phyloP scores from a whole-genome alignment of 2,797 vertebrate species.

The Hypotaenidia philippensis region DNA sequence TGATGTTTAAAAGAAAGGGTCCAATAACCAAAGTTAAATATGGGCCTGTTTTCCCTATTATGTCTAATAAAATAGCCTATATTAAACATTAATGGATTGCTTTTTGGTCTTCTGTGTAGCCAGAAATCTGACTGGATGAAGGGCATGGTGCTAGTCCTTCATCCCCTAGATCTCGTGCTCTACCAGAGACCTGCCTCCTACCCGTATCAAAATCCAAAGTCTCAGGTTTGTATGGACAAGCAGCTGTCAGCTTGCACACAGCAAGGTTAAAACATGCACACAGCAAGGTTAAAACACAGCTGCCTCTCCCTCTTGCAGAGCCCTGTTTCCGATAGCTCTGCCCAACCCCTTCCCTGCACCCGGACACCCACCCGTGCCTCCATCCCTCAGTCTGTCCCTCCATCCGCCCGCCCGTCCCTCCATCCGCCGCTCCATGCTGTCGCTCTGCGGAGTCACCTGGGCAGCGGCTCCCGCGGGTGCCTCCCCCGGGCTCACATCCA shows the following conservation, averaged over 20 bases:
- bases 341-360: background rate
- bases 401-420: background rate
- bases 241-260: background rate
- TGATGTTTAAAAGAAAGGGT: background rate
- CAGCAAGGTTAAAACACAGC: background rate
- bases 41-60: background rate
- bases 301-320: background rate
- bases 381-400: background rate
- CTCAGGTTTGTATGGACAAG: background rate
- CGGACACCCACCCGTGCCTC: background rate
- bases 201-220: background rate
- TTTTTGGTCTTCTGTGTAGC: background rate
- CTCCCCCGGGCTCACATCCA: slow-evolving; percentile 64
- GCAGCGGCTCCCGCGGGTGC: slow-evolving; percentile 54
- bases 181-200: background rate
- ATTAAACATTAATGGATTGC: background rate
- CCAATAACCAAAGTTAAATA: background rate
- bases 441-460: slow-evolving; percentile 34
- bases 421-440: background rate
- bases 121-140: background rate
- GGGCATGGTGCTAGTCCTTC: background rate
- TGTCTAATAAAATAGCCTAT: background rate
- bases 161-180: background rate
- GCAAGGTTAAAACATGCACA: background rate
- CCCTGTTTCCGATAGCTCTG: background rate